Evolutionary conservation across 2,888 invertebrate species (phyloP), one percentile per base, ranked within the genome.

Genomic region (Lottia gigantea): DNA sequence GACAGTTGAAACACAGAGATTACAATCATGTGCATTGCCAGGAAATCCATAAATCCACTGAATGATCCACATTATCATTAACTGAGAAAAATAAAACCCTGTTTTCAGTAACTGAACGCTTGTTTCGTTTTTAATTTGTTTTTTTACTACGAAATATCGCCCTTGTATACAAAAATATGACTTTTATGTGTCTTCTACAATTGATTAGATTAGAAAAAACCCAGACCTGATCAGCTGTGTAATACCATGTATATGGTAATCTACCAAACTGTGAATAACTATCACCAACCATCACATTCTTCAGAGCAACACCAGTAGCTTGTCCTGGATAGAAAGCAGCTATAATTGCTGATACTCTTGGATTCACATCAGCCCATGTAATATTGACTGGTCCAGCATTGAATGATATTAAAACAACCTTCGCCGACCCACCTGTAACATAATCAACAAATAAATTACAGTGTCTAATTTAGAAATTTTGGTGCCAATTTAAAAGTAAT

Each of bases 331-430:
- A 85, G 73, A 83, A 84, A 66, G 85, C 84, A 67, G 68, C 73
- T 74, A 67, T 71, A 66, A 81, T 85, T 62, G 82, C 82, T 0
- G 62, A 63, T 0, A 88, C 80, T 8, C 70, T 66, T 6, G 71
- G 46, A 31, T 73, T 75, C 6, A 67, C 67, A 31, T 83, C 83
- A 14, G 83, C 84, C 77, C 80, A 82, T 4, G 79, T 76, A 19
- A 87, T 78, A 70, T 87, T 84, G 23, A 87, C 77, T 6, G 87
- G 86, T 14, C 86, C 86, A 40, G 82, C 87, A 70, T 77, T 83
- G 70, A 87, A 82, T 67, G 86, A 68, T 23, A 87, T 74, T 40
- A 87, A 65, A 1, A 86, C 62, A 4, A 55, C 4, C 19, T 23
- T 55, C 19, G 55, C 55, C 11, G 19, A 23, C 11, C 23, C 23